These are phyloP conservation scores for Gambusia yucatana DNA, from an alignment of 2,797 vertebrate genomes.

Conservation along the genomic window DNA sequence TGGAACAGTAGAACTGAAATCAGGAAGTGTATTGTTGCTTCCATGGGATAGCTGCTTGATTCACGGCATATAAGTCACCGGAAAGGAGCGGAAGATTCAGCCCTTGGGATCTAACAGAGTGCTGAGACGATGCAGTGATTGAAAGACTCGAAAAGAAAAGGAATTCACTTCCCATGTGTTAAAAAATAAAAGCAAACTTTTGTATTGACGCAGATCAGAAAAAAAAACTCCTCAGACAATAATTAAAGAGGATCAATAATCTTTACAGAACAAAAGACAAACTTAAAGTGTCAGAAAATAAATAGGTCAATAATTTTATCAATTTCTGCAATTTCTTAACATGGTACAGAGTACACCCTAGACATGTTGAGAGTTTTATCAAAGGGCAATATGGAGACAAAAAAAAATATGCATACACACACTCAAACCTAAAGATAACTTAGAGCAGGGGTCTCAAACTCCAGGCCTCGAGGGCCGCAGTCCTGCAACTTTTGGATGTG, in stretches of 20 bases:
- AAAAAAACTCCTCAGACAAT: not conserved
- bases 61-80: conserved; percentile 60
- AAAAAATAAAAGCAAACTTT: conserved; percentile 4
- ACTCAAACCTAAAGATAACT: not conserved
- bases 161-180: not conserved
- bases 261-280: not conserved
- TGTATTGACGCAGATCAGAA: conserved; percentile 16
- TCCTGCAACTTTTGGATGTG: too few species aligned
- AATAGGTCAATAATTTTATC: not conserved
- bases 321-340: not conserved
- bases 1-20: conserved; percentile 65
- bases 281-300: not conserved
- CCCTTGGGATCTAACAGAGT: conserved; percentile 22
- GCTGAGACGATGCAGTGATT: conserved; percentile 20
- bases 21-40: conserved; percentile 59
- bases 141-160: conserved; percentile 6
- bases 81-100: conserved; percentile 36
- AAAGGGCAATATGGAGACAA: not conserved
- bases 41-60: conserved; percentile 61
- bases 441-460: not conserved
- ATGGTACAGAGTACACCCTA: not conserved
- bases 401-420: not conserved
- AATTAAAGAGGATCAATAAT: not conserved
- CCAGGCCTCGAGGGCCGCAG: too few species aligned
- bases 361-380: not conserved